phyloP scores from a whole-genome alignment of 2,113 vertebrate genomes.

The Podarcis muralis region DNA sequence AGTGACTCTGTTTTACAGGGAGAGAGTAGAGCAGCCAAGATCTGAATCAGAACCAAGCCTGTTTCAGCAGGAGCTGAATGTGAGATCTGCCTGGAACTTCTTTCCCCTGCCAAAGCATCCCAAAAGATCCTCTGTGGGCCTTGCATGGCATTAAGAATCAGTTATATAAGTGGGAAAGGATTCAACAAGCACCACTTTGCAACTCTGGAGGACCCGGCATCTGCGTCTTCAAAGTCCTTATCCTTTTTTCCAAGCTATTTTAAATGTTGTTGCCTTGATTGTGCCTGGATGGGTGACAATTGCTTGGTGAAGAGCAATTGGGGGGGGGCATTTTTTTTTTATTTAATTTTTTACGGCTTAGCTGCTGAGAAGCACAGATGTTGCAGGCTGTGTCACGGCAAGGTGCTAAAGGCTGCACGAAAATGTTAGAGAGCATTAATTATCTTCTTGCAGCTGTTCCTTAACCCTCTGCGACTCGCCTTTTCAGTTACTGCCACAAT shows the following conservation, averaged over 20 bases:
- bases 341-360: constrained; percentile 61
- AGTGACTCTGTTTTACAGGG: neutral
- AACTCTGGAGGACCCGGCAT: neutral
- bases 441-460: constrained; percentile 75
- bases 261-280: neutral
- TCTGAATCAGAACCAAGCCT: neutral
- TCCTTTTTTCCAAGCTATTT: neutral
- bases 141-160: neutral
- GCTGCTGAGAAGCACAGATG: constrained; percentile 76
- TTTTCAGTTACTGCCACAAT: constrained; percentile 62
- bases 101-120: neutral
- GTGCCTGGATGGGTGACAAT: constrained; percentile 12
- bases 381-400: constrained; percentile 69
- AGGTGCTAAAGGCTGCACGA: constrained; percentile 75
- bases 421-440: constrained; percentile 75
- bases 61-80: neutral
- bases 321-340: too few species aligned
- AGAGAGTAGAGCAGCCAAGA: neutral
- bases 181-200: neutral
- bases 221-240: neutral
- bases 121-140: neutral
- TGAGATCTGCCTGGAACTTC: neutral
- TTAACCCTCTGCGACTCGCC: constrained; percentile 49
- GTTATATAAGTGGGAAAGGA: neutral
- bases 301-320: neutral